Percentiles rank a stretch among this genome's conserved stretches.
phyloP scores from a whole-genome alignment of 2,797 vertebrate species.

The Corythornis leucogaster region DNA sequence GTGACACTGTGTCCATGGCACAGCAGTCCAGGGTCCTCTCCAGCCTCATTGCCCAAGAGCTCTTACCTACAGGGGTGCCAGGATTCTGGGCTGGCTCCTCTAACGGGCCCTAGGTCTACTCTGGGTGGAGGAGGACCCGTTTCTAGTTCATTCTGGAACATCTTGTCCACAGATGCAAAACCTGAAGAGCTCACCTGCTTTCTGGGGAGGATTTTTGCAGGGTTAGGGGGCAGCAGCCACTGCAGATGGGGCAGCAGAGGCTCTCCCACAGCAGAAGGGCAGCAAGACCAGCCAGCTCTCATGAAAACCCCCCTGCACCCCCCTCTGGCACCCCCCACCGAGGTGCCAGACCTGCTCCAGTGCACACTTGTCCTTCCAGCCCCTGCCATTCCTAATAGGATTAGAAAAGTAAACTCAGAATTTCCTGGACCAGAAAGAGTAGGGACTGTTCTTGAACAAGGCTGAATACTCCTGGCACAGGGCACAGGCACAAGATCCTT shows the following conservation, averaged over 20 bases:
- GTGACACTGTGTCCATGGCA: neutral
- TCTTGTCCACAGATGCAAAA: neutral
- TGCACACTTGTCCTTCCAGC: neutral
- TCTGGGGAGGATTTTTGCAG: neutral
- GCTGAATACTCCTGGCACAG: neutral
- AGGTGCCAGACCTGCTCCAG: neutral
- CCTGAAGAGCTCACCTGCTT: neutral
- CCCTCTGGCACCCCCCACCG: rapidly evolving
- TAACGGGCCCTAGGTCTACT: neutral
- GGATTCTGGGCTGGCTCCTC: neutral
- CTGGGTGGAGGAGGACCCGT: neutral
- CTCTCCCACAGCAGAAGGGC: neutral
- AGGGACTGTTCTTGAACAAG: neutral
- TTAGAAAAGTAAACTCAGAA: neutral
- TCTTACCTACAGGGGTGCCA: neutral
- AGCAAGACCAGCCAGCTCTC: neutral
- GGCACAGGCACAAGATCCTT: neutral
- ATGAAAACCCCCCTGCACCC: rapidly evolving
- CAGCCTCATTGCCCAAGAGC: neutral
- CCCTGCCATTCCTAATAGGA: neutral
- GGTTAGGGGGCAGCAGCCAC: neutral
- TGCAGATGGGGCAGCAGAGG: neutral
- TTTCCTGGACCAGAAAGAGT: neutral
- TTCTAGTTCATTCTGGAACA: neutral
- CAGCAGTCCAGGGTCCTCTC: neutral